Conservation (phyloP, 2,797 vertebrate genomes). For the Acanthis flammea region DNA sequence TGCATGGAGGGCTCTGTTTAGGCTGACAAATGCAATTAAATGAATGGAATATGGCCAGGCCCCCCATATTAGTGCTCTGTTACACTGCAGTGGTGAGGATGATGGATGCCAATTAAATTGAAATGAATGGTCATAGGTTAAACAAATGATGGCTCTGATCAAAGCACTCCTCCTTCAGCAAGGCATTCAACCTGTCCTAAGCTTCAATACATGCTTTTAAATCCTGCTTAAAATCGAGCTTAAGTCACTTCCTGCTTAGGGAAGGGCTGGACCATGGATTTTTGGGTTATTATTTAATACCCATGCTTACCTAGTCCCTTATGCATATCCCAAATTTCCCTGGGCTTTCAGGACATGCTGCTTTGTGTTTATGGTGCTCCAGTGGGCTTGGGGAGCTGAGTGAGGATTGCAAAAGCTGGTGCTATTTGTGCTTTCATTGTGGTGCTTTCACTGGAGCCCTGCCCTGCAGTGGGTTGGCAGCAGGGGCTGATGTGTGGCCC, state of each 20-base stretch:
- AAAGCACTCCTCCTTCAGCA: background rate
- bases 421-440: background rate
- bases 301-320: background rate
- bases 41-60: background rate
- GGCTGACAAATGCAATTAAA: background rate
- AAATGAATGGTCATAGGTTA: slow-evolving; percentile 17
- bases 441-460: background rate
- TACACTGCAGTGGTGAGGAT: background rate
- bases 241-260: background rate
- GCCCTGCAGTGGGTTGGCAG: background rate
- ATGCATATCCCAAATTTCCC: background rate
- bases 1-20: background rate
- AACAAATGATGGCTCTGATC: slow-evolving; percentile 10
- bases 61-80: background rate
- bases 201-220: background rate
- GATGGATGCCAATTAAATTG: slow-evolving; percentile 22
- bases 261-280: background rate
- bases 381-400: background rate
- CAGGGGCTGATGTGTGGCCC: background rate
- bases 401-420: background rate
- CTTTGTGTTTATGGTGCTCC: background rate
- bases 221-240: background rate
- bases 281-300: background rate
- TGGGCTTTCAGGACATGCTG: background rate
- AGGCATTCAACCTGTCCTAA: background rate